Evolutionary conservation across 1,140 invertebrate genomes (phyloP).

Genomic region (Aplysia californica): DNA sequence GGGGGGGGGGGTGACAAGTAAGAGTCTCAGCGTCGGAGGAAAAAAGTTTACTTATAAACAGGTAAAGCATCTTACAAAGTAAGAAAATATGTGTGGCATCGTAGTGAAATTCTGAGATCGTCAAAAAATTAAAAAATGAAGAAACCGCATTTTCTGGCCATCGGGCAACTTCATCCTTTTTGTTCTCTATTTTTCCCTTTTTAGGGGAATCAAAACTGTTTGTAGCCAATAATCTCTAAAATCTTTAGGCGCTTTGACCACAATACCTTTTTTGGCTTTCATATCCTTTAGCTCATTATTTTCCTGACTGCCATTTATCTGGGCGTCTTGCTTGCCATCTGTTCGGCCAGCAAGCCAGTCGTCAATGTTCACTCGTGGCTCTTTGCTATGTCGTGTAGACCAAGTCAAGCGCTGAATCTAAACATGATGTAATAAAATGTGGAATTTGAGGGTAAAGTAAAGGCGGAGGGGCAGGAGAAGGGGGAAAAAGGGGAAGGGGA

Average conservation of each 20-base stretch:
- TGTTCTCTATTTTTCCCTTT: background rate
- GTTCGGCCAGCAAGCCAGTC: constrained; percentile 2
- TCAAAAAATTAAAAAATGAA: no score
- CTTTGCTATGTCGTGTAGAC: constrained; percentile 63
- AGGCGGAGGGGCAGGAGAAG: background rate
- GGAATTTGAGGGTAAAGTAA: background rate
- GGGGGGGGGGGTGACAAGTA: no score
- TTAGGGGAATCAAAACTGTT: background rate
- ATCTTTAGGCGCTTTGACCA: background rate
- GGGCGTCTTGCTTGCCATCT: background rate
- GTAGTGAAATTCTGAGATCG: no score
- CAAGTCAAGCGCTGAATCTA: constrained; percentile 69
- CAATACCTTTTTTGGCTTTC: background rate
- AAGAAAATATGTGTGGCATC: no score
- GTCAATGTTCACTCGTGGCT: constrained; percentile 62
- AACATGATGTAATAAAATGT: background rate
- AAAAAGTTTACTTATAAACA: no score
- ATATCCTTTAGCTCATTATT: background rate
- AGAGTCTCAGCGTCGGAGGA: no score
- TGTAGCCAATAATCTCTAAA: background rate
- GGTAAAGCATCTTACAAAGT: no score
- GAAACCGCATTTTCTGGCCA: background rate
- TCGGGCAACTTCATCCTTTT: background rate
- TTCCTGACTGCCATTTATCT: background rate
- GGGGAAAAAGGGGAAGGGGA: background rate